These are phyloP conservation scores for Rhinoraja longicauda DNA, from an alignment of 2,797 vertebrate genomes.

Conservation along the genomic window DNA sequence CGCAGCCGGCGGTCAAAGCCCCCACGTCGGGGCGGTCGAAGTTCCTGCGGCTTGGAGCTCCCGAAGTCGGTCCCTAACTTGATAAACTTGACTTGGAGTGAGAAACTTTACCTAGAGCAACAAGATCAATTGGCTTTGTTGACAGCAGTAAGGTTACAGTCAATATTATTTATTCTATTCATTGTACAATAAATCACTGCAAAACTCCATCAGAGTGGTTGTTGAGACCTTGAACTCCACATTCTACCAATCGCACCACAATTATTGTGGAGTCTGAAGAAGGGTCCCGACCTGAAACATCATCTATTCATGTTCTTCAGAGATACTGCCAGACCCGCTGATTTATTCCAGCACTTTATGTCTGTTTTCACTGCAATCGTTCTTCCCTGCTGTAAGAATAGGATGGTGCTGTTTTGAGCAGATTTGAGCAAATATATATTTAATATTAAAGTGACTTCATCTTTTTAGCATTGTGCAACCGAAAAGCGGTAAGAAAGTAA, in stretches of 20 bases:
- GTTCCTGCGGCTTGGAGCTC: too few species aligned
- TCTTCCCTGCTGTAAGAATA: neutral
- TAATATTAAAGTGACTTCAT: neutral
- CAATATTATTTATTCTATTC: neutral
- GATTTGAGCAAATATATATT: neutral
- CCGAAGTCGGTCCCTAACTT: too few species aligned
- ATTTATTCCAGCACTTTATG: too few species aligned
- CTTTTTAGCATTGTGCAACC: neutral
- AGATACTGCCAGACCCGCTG: too few species aligned
- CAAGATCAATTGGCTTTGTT: neutral
- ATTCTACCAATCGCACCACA: neutral
- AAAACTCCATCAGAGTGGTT: neutral
- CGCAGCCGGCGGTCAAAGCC: too few species aligned
- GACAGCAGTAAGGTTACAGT: neutral
- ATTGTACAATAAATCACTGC: neutral
- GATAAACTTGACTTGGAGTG: neutral
- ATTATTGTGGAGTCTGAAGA: neutral
- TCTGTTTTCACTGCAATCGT: neutral
- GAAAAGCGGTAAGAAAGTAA: neutral
- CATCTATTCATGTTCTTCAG: too few species aligned
- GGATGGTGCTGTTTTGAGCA: neutral
- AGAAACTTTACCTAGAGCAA: neutral
- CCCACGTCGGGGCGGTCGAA: too few species aligned
- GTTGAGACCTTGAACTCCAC: neutral
- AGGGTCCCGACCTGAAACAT: too few species aligned